phyloP scores from a whole-genome alignment of 2,113 vertebrate genomes.

The Gallinago paraguaiae region DNA sequence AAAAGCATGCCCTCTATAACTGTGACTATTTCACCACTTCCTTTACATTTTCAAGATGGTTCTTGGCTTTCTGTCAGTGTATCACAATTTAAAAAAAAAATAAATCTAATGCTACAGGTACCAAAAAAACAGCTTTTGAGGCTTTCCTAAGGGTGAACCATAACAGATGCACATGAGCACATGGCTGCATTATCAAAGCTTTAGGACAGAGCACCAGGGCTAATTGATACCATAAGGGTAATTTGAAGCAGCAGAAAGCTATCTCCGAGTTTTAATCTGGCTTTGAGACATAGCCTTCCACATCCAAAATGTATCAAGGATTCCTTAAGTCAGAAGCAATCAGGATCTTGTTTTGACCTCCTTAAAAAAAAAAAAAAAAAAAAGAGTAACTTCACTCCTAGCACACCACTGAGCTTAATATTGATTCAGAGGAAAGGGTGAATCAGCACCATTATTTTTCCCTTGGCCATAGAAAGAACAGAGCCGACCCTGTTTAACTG shows the following conservation, averaged over 20 bases:
- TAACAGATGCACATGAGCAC: not conserved
- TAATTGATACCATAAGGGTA: conserved; percentile 1
- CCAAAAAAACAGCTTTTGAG: not conserved
- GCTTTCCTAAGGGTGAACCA: not conserved
- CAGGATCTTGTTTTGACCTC: conserved; percentile 3
- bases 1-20: not conserved
- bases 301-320: not conserved
- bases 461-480: not conserved
- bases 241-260: not conserved
- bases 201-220: not conserved
- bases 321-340: conserved; percentile 18
- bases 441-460: conserved; percentile 40
- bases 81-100: not conserved
- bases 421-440: conserved; percentile 11
- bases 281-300: not conserved
- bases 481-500: not conserved
- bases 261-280: not conserved
- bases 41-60: not conserved
- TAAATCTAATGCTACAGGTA: not conserved
- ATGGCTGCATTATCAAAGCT: not conserved
- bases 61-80: not conserved
- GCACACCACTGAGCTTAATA: not conserved
- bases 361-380: not conserved
- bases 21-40: not conserved
- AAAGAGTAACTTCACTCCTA: not conserved